Conservation (phyloP, 2,888 invertebrate genomes). For the Chaetoderma sp. region DNA sequence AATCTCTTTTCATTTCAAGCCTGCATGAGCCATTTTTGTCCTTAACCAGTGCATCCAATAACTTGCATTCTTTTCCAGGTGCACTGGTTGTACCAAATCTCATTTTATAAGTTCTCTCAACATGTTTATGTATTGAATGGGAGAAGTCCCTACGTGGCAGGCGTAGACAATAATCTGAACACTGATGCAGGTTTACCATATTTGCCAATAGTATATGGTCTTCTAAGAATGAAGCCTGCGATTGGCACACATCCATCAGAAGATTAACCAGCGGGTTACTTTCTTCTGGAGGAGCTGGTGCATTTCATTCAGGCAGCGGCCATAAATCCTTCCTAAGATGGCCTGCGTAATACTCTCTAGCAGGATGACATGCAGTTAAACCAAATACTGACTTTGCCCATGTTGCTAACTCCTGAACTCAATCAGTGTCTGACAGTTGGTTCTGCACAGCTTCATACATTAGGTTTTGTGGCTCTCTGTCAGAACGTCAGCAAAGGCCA, state of each 20-base stretch:
- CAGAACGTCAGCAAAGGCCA: conserved; percentile 36
- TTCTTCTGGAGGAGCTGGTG: conserved; percentile 35
- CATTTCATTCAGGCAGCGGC: conserved; percentile 44
- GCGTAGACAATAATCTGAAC: conserved; percentile 34
- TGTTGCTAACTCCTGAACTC: conserved; percentile 16
- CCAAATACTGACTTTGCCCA: conserved; percentile 27
- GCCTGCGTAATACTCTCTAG: conserved; percentile 30
- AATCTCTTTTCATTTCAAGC: conserved; percentile 43
- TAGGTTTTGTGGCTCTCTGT: conserved; percentile 31
- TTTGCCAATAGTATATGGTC: conserved; percentile 32
- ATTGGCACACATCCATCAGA: conserved; percentile 35
- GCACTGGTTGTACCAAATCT: conserved; percentile 33
- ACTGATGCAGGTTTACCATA: conserved; percentile 36
- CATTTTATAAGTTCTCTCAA: conserved; percentile 32
- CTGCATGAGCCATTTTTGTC: conserved; percentile 39
- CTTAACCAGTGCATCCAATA: conserved; percentile 27
- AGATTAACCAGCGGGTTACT: conserved; percentile 40
- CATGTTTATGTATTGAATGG: too few relatives aligned
- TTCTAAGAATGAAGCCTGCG: conserved; percentile 36
- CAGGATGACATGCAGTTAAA: conserved; percentile 39
- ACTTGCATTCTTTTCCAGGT: conserved; percentile 25
- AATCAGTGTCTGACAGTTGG: conserved; percentile 21
- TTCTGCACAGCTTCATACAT: conserved; percentile 19
- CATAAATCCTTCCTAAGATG: conserved; percentile 38
- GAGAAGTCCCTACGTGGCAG: neutral